These are phyloP conservation scores for Haplochromis vanheusdeni DNA, from an alignment of 2,113 vertebrate genomes.

Conservation along the genomic window DNA sequence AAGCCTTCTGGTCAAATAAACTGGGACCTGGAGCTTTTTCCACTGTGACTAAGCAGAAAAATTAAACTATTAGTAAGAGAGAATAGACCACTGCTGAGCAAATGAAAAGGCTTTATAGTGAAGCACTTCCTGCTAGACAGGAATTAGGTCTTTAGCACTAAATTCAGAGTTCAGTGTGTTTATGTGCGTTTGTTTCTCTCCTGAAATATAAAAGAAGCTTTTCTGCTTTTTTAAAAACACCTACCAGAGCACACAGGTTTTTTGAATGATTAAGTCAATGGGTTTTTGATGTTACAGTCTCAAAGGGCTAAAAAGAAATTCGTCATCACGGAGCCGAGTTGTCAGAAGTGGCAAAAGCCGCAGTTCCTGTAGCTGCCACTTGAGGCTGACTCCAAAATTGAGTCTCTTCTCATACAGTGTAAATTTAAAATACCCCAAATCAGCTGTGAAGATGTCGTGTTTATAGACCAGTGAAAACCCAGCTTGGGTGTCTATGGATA, in stretches of 20 bases:
- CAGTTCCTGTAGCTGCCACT: background rate
- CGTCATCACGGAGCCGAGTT: fast-evolving
- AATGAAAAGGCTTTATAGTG: background rate
- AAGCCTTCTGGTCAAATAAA: conserved; percentile 75
- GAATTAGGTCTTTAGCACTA: background rate
- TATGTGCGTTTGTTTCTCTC: background rate
- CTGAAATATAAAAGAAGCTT: background rate
- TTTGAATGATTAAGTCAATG: background rate
- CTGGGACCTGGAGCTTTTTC: conserved; percentile 80
- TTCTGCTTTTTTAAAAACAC: background rate
- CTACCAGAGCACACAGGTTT: background rate
- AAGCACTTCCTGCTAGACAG: background rate
- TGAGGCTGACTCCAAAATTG: background rate
- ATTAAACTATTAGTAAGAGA: background rate
- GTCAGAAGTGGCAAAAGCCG: fast-evolving
- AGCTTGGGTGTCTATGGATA: fast-evolving
- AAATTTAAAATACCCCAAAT: fast-evolving
- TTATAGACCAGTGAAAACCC: background rate
- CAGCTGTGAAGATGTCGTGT: background rate
- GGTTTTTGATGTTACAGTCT: background rate
- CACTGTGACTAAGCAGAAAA: background rate
- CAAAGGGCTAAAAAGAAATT: background rate
- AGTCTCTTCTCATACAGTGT: background rate
- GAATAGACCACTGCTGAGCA: background rate
- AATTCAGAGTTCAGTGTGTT: background rate